Evolutionary conservation across 2,888 invertebrate species (phyloP).

Genomic region (Polyommatus iphigenia): DNA sequence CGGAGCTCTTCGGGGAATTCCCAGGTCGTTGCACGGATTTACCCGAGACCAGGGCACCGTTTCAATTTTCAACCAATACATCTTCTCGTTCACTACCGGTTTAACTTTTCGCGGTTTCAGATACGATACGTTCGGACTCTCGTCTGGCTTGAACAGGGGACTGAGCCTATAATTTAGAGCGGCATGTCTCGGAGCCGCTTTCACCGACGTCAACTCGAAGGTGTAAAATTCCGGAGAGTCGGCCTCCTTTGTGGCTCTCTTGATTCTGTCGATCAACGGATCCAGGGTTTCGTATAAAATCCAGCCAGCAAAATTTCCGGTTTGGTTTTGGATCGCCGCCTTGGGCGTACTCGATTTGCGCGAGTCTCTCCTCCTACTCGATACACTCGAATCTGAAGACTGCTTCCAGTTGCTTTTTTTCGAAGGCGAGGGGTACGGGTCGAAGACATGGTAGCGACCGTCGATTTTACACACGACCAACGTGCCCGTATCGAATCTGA

Average conservation of each 20-base stretch:
- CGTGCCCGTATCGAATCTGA: conserved; percentile 79
- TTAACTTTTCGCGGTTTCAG: conserved; percentile 55
- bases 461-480: conserved; percentile 79
- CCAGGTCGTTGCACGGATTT: conserved; percentile 61
- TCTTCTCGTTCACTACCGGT: conserved; percentile 69
- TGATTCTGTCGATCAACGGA: conserved; percentile 56
- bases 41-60: conserved; percentile 67
- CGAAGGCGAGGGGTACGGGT: conserved; percentile 75
- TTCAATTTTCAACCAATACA: conserved; percentile 72
- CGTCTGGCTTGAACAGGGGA: conserved; percentile 67
- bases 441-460: conserved; percentile 81
- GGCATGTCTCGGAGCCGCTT: conserved; percentile 72
- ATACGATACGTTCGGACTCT: conserved; percentile 64
- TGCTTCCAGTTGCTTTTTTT: conserved; percentile 45
- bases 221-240: conserved; percentile 74
- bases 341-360: conserved; percentile 25
- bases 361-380: neutral
- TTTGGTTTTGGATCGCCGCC: conserved; percentile 40
- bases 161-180: conserved; percentile 68
- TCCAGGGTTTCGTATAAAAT: conserved; percentile 66
- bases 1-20: conserved; percentile 59
- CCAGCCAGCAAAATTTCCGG: conserved; percentile 65
- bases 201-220: conserved; percentile 79
- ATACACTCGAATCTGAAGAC: conserved; percentile 26
- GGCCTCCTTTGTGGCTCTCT: conserved; percentile 47